phyloP scores from a whole-genome alignment of 2,113 vertebrate genomes.

The Dasyornis broadbenti region DNA sequence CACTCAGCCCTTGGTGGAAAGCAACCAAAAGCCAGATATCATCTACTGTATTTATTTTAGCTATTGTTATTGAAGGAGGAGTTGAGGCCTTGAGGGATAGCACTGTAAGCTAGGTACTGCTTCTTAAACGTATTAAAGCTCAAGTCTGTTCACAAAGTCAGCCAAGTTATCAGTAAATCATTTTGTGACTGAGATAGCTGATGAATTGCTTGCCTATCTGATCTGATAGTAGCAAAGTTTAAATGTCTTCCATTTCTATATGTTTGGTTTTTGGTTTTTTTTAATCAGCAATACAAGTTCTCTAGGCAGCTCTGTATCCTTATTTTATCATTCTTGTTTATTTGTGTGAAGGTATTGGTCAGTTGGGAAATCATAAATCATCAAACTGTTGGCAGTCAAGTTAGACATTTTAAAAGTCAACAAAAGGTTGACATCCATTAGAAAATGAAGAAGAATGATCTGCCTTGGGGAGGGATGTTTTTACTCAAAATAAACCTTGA shows the following conservation, averaged over 20 bases:
- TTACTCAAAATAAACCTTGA: slow-evolving; percentile 56
- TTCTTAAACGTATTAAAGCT: neutral
- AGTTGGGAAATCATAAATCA: neutral
- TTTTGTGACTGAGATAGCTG: neutral
- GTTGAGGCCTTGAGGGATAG: neutral
- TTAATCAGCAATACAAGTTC: neutral
- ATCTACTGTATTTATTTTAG: neutral
- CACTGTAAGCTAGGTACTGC: neutral
- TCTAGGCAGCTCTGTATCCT: neutral
- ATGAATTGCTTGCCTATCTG: neutral
- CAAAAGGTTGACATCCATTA: neutral
- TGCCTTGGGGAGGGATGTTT: slow-evolving; percentile 22
- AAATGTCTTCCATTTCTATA: neutral
- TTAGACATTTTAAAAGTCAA: neutral
- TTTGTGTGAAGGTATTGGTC: neutral
- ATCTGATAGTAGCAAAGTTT: neutral
- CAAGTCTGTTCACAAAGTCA: neutral
- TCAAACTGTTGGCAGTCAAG: neutral
- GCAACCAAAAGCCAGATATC: neutral
- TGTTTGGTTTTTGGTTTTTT: neutral
- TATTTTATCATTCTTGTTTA: neutral
- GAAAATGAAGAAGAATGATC: slow-evolving; percentile 5
- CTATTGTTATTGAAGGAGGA: neutral
- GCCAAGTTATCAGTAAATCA: neutral
- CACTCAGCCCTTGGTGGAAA: neutral